Evolutionary conservation across 1,140 invertebrate genomes (phyloP), one percentile per base, ranked within the genome.

Genomic region (Pectinophora gossypiella): DNA sequence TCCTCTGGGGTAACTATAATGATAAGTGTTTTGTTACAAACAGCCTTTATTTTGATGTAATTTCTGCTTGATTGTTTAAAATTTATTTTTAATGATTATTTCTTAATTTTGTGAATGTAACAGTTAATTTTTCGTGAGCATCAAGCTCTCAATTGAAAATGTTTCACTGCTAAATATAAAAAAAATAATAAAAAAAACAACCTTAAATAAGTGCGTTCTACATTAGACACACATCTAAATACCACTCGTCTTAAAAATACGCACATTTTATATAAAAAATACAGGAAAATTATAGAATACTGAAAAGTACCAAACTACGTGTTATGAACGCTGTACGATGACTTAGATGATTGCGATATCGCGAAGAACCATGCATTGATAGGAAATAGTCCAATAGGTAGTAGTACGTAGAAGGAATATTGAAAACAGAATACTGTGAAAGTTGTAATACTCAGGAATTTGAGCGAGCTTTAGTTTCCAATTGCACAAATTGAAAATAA

Each of bases 1-100:
- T 95, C 94, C 58, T 94, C 94, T 0, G 90, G 77, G 12, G 92
- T 91, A 59, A 95, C 94, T 95, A 72, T 54, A 69, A 71, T n/a
- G n/a, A n/a, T n/a, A n/a, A n/a, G n/a, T n/a, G n/a, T n/a, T 44
- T 32, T 9, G 6, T 36, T 6, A 32, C n/a, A 32, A 32, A 10
- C 22, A 23, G 10, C 10, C 22, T 4, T 23, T 10, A 23, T 5
- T 5, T 5, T 23, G 4, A 23, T 23, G 22, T 23, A 23, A 23
- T 5, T 23, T 5, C 4, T 23, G 22, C 22, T 23, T 23, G n/a
- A n/a, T n/a, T n/a, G n/a, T n/a, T n/a, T n/a, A n/a, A n/a, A n/a
- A n/a, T n/a, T n/a, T n/a, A n/a, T n/a, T n/a, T n/a, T n/a, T n/a
- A n/a, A n/a, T n/a, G n/a, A n/a, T n/a, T n/a, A n/a, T n/a, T n/a